These are phyloP conservation scores for Amblyornis subalaris DNA, from an alignment of 2,113 vertebrate species.

Conservation along the genomic window DNA sequence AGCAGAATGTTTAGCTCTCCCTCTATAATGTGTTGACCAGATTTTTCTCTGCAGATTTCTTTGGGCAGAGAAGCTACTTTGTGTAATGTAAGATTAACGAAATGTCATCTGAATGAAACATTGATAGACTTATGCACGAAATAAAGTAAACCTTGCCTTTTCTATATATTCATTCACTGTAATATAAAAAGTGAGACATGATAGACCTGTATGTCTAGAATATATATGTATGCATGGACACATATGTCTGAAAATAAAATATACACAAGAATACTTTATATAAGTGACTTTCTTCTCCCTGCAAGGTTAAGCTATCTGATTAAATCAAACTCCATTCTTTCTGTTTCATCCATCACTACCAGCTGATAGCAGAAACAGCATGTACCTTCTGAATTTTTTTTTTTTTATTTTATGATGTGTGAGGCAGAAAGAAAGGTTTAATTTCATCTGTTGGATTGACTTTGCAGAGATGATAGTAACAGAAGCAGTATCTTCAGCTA, in stretches of 20 bases:
- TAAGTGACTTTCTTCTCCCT: slow-evolving; percentile 7
- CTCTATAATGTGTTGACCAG: neutral
- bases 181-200: neutral
- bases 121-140: neutral
- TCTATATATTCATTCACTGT: neutral
- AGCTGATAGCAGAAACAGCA: slow-evolving; percentile 33
- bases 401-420: slow-evolving; percentile 14
- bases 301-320: slow-evolving; percentile 47
- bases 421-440: slow-evolving; percentile 24
- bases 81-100: slow-evolving; percentile 4
- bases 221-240: neutral
- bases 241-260: slow-evolving; percentile 30
- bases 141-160: neutral
- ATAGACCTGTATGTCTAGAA: neutral
- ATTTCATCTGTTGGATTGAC: slow-evolving; percentile 29
- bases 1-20: neutral
- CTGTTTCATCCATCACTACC: slow-evolving; percentile 35
- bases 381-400: neutral
- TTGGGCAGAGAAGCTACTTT: neutral
- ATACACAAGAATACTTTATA: slow-evolving; percentile 1
- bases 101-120: neutral
- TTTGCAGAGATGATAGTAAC: slow-evolving; percentile 4
- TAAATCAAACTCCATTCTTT: slow-evolving; percentile 25
- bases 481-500: slow-evolving; percentile 4
- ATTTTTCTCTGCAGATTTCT: neutral